Evolutionary conservation across 1,140 invertebrate genomes (phyloP), one percentile per base, ranked within the genome.

Genomic region (Calephelis nemesis): DNA sequence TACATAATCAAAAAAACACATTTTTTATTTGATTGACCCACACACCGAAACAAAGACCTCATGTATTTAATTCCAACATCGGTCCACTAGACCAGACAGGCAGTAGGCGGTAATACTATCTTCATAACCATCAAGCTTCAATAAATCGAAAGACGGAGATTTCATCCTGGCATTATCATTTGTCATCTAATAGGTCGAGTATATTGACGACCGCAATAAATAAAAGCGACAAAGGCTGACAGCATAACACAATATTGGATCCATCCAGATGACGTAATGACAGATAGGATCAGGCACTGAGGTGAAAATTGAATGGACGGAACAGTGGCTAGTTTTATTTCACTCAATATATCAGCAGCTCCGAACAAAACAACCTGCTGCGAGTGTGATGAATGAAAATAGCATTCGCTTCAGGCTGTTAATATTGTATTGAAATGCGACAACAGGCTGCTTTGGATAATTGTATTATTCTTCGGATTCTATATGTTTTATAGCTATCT

Each of bases 301-400:
- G 60, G 71, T 74, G 79, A 70, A 77, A 81, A 81, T 80, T 65
- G 76, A 74, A 74, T 63, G 72, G 70, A 67, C 62, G 63, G 71
- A 73, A 54, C 68, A 69, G 71, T 67, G 60, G 64, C 72, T 76
- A 77, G 76, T 78, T 82, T 81, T 84, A 85, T 85, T 83, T 83
- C 81, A 80, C 74, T 84, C 81, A 77, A 84, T 86, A 84, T 84
- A 82, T 84, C 78, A 81, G 69, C 67, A 71, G 69, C 71, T 63
- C 63, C 48, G 76, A 73, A 83, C 82, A 85, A 84, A 78, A 82
- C 78, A 75, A 77, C 87, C 85, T 79, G 85, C 86, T 87, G 85
- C 62, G 87, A 83, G 63, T 67, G 49, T 80, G 84, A 84, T 87
- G 70, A 76, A 78, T 75, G 75, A 69, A 71, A 48, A 60, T 62